Conservation (phyloP, 2,113 vertebrate species). For the Madoqua kirkii region DNA sequence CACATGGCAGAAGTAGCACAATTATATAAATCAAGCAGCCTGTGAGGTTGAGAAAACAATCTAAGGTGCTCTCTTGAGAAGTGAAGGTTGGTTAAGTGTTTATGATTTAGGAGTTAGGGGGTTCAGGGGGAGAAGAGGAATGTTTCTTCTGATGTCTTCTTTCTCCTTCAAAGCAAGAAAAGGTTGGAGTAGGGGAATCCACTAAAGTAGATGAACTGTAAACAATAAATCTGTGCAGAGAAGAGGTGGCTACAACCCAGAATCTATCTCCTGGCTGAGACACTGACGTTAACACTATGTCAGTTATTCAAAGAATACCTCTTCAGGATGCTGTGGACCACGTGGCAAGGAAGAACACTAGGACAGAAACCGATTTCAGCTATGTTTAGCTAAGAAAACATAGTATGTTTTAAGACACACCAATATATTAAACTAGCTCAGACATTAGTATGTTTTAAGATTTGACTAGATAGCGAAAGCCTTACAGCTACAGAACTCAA, state of each 20-base stretch:
- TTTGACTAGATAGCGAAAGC: not conserved
- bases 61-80: not conserved
- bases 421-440: not conserved
- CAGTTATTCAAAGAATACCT: not conserved
- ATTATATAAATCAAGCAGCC: not conserved
- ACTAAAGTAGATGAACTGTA: not conserved
- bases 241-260: not conserved
- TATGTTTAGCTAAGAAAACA: not conserved
- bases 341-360: not conserved
- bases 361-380: not conserved
- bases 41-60: not conserved
- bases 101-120: not conserved
- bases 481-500: constrained; percentile 1
- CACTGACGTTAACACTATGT: not conserved
- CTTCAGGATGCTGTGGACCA: not conserved
- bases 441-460: not conserved
- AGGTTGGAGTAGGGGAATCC: not conserved
- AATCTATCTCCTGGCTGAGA: not conserved
- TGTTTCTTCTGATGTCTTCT: not conserved
- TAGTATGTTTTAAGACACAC: not conserved
- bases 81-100: not conserved
- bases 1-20: not conserved
- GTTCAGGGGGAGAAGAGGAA: not conserved
- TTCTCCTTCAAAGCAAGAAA: not conserved
- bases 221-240: not conserved